phyloP scores from a whole-genome alignment of 1,140 invertebrate species.

The Gonatopus flavifemur region DNA sequence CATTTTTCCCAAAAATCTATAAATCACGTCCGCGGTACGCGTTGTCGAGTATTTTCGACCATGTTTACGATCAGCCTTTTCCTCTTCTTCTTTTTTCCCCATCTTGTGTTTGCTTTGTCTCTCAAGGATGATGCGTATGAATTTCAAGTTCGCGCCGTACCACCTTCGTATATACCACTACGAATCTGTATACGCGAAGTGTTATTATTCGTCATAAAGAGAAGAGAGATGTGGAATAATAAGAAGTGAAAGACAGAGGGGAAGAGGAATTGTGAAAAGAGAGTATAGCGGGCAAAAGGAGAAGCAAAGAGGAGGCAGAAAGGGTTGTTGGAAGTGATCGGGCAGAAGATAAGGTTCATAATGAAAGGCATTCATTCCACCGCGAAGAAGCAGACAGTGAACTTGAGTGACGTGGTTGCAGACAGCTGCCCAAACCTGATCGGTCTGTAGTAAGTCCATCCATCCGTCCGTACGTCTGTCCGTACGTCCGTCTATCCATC shows the following conservation, averaged over 20 bases:
- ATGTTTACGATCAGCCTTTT: too few relatives aligned
- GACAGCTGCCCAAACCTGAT: slow-evolving; percentile 59
- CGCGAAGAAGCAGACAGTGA: slow-evolving; percentile 47
- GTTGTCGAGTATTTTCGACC: too few relatives aligned
- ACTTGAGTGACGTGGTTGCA: slow-evolving; percentile 56
- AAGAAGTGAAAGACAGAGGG: slow-evolving; percentile 7
- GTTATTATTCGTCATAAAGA: too few relatives aligned
- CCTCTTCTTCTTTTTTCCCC: too few relatives aligned
- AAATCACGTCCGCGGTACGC: too few relatives aligned
- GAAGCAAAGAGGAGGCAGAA: slow-evolving; percentile 24
- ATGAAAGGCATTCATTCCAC: slow-evolving; percentile 56
- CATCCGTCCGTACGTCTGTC: slow-evolving; percentile 33
- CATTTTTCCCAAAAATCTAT: too few relatives aligned
- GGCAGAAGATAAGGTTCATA: slow-evolving; percentile 50
- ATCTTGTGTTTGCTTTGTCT: too few relatives aligned
- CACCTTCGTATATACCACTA: too few relatives aligned
- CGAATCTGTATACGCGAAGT: too few relatives aligned
- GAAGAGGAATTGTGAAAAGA: slow-evolving; percentile 23
- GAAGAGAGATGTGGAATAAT: slow-evolving; percentile 4
- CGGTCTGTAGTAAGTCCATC: slow-evolving; percentile 37
- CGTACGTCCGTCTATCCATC: slow-evolving; percentile 24
- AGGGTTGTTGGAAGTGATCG: slow-evolving; percentile 44
- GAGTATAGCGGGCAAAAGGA: slow-evolving; percentile 10
- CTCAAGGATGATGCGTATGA: too few relatives aligned
- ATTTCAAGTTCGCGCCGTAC: too few relatives aligned